Percentiles rank a stretch among this genome's conserved stretches.
phyloP scores from a whole-genome alignment of 2,113 vertebrate species.

The Aptenodytes patagonicus region DNA sequence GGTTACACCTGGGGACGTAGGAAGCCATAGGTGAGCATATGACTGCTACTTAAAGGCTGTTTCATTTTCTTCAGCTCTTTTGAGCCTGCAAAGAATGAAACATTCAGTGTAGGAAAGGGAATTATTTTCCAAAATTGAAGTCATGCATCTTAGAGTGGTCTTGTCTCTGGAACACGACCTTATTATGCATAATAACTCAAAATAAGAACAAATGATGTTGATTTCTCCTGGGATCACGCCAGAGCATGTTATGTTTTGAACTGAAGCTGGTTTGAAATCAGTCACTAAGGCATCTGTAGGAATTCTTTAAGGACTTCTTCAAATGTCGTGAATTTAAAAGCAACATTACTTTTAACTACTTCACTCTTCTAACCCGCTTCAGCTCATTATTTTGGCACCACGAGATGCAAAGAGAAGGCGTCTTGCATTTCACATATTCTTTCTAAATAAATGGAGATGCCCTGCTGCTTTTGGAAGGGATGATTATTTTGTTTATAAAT shows the following conservation, averaged over 20 bases:
- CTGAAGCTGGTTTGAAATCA: slow-evolving; percentile 46
- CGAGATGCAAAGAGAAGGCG: neutral
- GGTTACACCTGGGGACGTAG: neutral
- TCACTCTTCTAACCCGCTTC: neutral
- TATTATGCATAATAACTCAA: slow-evolving; percentile 58
- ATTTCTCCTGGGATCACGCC: neutral
- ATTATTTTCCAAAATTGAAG: slow-evolving; percentile 80
- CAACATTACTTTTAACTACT: neutral
- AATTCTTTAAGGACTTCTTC: slow-evolving; percentile 1
- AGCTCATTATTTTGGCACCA: neutral
- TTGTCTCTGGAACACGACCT: slow-evolving; percentile 55
- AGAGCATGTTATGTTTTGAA: slow-evolving; percentile 30
- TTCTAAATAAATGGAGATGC: neutral
- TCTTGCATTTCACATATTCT: neutral
- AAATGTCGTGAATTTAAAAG: neutral
- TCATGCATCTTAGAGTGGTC: slow-evolving; percentile 48
- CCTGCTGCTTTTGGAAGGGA: neutral
- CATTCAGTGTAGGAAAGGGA: slow-evolving; percentile 59
- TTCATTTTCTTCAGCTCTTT: slow-evolving; percentile 64
- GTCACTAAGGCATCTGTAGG: neutral
- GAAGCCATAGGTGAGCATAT: slow-evolving; percentile 65
- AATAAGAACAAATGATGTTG: slow-evolving; percentile 45
- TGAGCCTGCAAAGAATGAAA: slow-evolving; percentile 73
- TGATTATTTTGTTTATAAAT: neutral
- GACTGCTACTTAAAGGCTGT: slow-evolving; percentile 76